These are phyloP conservation scores for Struthio camelus DNA, from an alignment of 2,113 vertebrate species.

Conservation along the genomic window DNA sequence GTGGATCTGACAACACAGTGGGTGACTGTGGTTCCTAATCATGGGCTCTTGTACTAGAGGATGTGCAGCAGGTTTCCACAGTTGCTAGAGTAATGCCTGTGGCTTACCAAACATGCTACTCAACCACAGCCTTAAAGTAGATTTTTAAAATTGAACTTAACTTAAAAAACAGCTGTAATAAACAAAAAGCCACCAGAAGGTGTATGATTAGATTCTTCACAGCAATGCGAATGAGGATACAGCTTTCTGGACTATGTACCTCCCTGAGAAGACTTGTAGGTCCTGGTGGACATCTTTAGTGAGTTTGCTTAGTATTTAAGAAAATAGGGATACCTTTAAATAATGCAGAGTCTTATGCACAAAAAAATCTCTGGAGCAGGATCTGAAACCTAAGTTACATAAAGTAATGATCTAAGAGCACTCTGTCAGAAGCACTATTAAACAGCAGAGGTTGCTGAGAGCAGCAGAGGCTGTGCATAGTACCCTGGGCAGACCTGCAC, in stretches of 20 bases:
- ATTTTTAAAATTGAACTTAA: background rate
- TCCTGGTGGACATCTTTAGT: background rate
- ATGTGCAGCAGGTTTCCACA: background rate
- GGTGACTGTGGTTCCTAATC: background rate
- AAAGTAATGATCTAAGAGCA: background rate
- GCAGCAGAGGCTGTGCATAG: background rate
- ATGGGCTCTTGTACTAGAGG: background rate
- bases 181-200: background rate
- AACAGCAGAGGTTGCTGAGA: background rate
- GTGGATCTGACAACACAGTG: background rate
- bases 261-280: background rate
- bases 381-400: background rate
- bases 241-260: background rate
- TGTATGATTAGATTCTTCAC: background rate
- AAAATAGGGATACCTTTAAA: background rate
- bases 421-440: background rate
- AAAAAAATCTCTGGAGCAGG: background rate
- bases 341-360: background rate
- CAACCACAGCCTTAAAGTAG: rapidly evolving
- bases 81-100: background rate
- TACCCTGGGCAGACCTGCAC: background rate
- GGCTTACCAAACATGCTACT: background rate
- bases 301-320: background rate
- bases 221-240: background rate
- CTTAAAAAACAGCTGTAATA: background rate